Evolutionary conservation across 2,888 invertebrate species (phyloP), one percentile per base, ranked within the genome.

Genomic region (Fissipunctia ypsillon): DNA sequence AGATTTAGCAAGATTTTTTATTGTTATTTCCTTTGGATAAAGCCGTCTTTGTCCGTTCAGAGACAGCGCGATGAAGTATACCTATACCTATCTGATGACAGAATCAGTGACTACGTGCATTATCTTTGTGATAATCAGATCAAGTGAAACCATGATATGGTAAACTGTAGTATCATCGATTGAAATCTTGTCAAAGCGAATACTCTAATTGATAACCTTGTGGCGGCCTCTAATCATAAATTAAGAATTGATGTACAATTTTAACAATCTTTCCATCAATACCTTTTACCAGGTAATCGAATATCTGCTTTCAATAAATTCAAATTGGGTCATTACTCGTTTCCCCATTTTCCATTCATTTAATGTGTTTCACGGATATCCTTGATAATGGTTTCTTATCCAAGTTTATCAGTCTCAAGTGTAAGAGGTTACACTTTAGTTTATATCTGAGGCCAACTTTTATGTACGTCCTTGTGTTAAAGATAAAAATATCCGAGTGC

Each of bases 381-480:
- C 45, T 76, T 64, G 59, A 41, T 31, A 76, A 38, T 60, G 54
- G 35, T 65, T 28, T 66, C 25, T 81, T 69, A 77, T 59, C 63
- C 59, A 77, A 66, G 54, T 71, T 81, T 81, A 84, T 84, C 73
- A 64, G 66, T 43, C 12, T 65, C 59, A 59, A 77, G 67, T 74
- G 50, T 41, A 35, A 64, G 79, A 73, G 77, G 83, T 84, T 73
- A 78, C 28, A 73, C 41, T 59, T 69, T 78, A n/a, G 57, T 82
- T 84, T 81, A 63, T 65, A 63, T 61, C 41, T 67, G 48, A 75
- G 67, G 50, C 43, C 69, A 50, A 43, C 43, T 59, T 75, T 63
- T 63, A 61, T 66, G 50, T 35, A 16, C 52, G 66, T 70, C 74
- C 69, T 81, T 74, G 75, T 70, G 48, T 38, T 64, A 22, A 52